Conservation (phyloP, 2,797 vertebrate genomes). For the Tinamus major region DNA sequence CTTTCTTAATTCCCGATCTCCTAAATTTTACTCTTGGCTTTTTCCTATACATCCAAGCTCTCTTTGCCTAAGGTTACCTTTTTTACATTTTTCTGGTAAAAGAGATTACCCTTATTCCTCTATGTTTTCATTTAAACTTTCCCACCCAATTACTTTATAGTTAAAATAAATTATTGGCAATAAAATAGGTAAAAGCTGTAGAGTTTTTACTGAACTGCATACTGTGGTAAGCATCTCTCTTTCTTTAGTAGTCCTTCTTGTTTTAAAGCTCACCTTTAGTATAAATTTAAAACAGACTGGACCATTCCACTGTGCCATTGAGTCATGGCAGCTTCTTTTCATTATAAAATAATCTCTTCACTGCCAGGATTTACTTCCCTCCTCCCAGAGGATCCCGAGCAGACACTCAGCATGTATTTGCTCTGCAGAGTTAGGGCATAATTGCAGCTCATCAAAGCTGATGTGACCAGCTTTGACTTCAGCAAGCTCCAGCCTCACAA, state of each 20-base stretch:
- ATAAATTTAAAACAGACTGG: too few relatives aligned
- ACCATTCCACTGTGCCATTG: background rate
- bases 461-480: background rate
- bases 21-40: background rate
- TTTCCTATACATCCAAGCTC: background rate
- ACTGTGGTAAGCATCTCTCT: background rate
- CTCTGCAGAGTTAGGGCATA: background rate
- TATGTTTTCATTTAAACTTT: background rate
- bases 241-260: background rate
- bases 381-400: background rate
- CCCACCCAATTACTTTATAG: background rate
- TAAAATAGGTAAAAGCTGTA: background rate
- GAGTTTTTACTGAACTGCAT: background rate
- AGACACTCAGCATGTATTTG: background rate
- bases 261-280: background rate
- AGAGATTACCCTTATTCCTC: background rate
- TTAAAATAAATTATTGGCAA: background rate
- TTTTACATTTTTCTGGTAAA: background rate
- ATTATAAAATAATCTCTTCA: background rate
- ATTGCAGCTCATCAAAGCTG: background rate
- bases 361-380: background rate
- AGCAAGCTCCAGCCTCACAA: background rate
- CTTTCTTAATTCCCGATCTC: background rate
- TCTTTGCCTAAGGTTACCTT: background rate
- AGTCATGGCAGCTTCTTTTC: background rate